A percentile compares a stretch with the other conserved stretches of the same genome.
phyloP scores from a whole-genome alignment of 2,888 invertebrate genomes.

The Galerucella calmariensis region DNA sequence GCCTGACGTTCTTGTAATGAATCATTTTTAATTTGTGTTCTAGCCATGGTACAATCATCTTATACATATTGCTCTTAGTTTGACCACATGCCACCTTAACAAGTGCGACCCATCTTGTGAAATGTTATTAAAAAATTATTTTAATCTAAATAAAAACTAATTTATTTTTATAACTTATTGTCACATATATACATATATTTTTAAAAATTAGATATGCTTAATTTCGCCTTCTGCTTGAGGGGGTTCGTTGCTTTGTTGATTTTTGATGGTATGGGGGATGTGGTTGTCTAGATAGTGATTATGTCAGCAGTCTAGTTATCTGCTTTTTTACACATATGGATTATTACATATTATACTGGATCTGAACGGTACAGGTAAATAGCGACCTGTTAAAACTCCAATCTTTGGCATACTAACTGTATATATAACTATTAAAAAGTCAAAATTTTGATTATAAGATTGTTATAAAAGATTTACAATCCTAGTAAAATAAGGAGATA shows the following conservation, averaged over 20 bases:
- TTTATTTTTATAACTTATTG: neutral
- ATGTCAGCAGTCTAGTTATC: too few relatives aligned
- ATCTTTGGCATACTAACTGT: neutral
- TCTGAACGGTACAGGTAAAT: neutral
- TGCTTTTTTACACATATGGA: too few relatives aligned
- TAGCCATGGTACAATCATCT: neutral
- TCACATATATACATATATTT: slow-evolving; percentile 3
- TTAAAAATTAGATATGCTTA: neutral
- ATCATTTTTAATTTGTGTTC: neutral
- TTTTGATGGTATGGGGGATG: too few relatives aligned
- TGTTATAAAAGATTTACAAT: too few relatives aligned
- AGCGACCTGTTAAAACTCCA: neutral
- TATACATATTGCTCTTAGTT: neutral
- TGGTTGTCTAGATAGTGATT: too few relatives aligned
- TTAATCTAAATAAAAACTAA: slow-evolving; percentile 1
- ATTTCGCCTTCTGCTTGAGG: neutral
- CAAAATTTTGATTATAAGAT: too few relatives aligned
- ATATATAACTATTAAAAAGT: neutral
- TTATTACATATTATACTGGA: neutral
- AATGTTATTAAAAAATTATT: neutral
- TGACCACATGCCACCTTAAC: neutral
- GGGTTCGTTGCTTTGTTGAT: too few relatives aligned
- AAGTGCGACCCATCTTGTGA: neutral
- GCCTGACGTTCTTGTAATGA: too few relatives aligned
- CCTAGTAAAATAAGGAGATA: too few relatives aligned